phyloP scores from a whole-genome alignment of 2,888 invertebrate genomes.

The Ennomos erosarius region DNA sequence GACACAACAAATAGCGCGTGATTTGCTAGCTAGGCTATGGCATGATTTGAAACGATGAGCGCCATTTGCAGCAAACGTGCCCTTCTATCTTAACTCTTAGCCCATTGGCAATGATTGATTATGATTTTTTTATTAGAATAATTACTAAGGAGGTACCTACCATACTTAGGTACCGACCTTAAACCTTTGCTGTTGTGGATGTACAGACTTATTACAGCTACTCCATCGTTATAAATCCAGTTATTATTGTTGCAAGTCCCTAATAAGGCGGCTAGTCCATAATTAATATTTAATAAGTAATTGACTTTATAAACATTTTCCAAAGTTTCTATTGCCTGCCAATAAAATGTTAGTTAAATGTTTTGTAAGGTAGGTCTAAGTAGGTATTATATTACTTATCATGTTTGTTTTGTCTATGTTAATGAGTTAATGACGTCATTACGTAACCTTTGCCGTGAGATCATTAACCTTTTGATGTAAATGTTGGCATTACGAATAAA shows the following conservation, averaged over 20 bases:
- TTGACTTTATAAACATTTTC: too few species aligned
- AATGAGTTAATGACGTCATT: conserved; percentile 56
- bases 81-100: background rate
- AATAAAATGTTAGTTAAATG: too few species aligned
- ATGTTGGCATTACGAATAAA: conserved; percentile 32
- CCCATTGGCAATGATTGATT: background rate
- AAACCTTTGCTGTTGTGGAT: background rate
- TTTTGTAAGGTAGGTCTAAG: too few species aligned
- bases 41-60: conserved; percentile 9
- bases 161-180: too few species aligned
- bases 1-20: conserved; percentile 51
- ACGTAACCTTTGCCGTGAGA: conserved; percentile 46
- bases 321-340: too few species aligned
- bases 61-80: conserved; percentile 9
- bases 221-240: background rate
- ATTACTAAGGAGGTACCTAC: too few species aligned
- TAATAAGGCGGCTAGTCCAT: too few species aligned
- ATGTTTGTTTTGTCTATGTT: conserved; percentile 4
- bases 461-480: conserved; percentile 53
- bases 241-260: too few species aligned
- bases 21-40: conserved; percentile 33
- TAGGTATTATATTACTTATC: too few species aligned
- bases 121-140: too few species aligned
- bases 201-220: background rate
- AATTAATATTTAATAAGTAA: too few species aligned